Evolutionary conservation across 2,797 vertebrate species (phyloP), one percentile per base, ranked within the genome.

Genomic region (Echiichthys vipera): DNA sequence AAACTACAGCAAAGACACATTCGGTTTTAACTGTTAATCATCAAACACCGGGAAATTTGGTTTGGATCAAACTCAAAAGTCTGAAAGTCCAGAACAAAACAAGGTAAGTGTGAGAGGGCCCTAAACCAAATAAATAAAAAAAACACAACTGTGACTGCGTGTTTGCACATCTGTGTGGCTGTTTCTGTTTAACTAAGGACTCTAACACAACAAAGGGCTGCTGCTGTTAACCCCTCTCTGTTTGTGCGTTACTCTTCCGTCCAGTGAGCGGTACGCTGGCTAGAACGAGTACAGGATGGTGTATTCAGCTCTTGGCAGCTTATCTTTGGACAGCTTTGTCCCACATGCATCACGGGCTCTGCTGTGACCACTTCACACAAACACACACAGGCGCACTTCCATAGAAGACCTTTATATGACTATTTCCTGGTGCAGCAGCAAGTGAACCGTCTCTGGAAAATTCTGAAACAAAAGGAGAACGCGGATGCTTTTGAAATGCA

Each of bases 91-190:
- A n/a, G n/a, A n/a, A n/a, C n/a, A n/a, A n/a, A n/a, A n/a, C n/a
- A n/a, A n/a, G n/a, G n/a, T n/a, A n/a, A n/a, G n/a, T n/a, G n/a
- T n/a, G n/a, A n/a, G n/a, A n/a, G n/a, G n/a, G n/a, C n/a, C n/a
- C 34, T 14, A 36, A 45, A 45, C 25, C 5, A 7, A 58, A 58
- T 61, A 34, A 17, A 61, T 15, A 2, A 36, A 2, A n/a, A 9
- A 54, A 8, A 54, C 65, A 46, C 20, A 66, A 18, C 45, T 20
- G 43, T 5, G 47, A 13, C 20, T 17, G 18, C 22, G 65, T 88
- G 80, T 91, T 86, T 90, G 77, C 74, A 84, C 84, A 87, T 82
- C 85, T 90, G 84, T 84, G 82, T 71, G 74, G 29, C 56, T 56
- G 73, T 46, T 71, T 69, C 13, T 80, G 73, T 87, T 88, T 83